Percentiles rank a stretch among this genome's conserved stretches.
These are phyloP conservation scores for Mormyrus hasselquistii DNA, from an alignment of 2,797 vertebrate genomes.

Conservation along the genomic window DNA sequence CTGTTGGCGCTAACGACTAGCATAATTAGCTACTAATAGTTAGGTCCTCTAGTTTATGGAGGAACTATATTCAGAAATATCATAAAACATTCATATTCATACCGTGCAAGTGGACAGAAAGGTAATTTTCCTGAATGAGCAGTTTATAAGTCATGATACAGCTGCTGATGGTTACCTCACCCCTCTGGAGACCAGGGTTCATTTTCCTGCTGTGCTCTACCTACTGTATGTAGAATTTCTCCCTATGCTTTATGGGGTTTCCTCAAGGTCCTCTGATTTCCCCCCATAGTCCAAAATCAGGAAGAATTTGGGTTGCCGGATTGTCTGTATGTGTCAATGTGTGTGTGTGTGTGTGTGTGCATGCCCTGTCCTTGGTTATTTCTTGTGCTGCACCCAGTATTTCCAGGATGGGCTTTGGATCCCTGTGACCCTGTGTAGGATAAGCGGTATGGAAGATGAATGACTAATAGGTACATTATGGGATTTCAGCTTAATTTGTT, in stretches of 20 bases:
- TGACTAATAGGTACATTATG: background rate
- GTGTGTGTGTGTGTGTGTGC: background rate
- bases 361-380: background rate
- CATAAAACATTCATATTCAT: background rate
- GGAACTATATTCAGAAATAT: background rate
- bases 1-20: background rate
- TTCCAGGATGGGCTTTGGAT: background rate
- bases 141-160: background rate
- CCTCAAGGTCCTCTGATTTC: background rate
- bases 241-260: background rate
- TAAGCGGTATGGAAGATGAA: background rate
- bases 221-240: background rate
- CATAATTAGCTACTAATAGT: background rate
- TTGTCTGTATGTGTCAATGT: background rate
- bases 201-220: background rate
- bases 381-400: background rate
- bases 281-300: background rate
- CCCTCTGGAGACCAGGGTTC: background rate
- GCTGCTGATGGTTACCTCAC: background rate
- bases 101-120: background rate
- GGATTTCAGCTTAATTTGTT: background rate
- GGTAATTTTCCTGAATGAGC: background rate
- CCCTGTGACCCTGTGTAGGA: background rate
- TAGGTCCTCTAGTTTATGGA: background rate
- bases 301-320: background rate